Base-by-base conservation (phyloP, 2,888 invertebrate genomes). In the Epinotia demarniana region DNA sequence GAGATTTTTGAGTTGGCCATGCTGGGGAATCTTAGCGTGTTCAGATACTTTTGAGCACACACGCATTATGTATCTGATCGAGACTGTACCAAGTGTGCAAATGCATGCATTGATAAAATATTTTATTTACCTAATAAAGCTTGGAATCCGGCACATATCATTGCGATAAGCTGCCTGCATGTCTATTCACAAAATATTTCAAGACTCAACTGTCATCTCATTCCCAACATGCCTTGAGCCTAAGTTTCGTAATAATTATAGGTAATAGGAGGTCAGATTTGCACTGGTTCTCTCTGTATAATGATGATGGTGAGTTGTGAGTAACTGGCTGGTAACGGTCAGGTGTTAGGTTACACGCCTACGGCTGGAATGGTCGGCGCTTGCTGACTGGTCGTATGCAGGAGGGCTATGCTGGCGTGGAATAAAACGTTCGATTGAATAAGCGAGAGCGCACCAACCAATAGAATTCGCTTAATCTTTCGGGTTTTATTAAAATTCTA, bases 301-400 rank as follows among this genome's bases (percentile, higher is more conserved):
- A n/a, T 2, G 1, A 16, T 53, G n/a, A n/a, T 53, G 0, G 49
- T 49, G 16, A 49, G 53, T 53, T n/a, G 13, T 53, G 53, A 53
- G 16, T 53, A n/a, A 53, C 49, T 49, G 12, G n/a, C n/a, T 53
- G 33, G 49, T 55, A 71, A 71, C 71, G 71, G 71, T 27, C 62
- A 33, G 53, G 71, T 71, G 71, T 71, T 53, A 16, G 39, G 71
- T 60, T 69, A 69, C 60, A 60, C 69, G 46, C 69, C 60, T 12
- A 60, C 69, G 69, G 11, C 46, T 62, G 6, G 3, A 1, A 39
- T n/a, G 4, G 39, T 12, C 11, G 18, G 62, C 39, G 49, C 39
- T 62, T 18, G 62, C 62, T 62, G 62, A 62, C 43, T 33, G 9
- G 16, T n/a, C 33, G 6, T n/a, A 39, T 33, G n/a, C 3, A 39